Evolutionary conservation across 1,140 invertebrate species (phyloP), one percentile per base, ranked within the genome.

Genomic region (Monochamus saltuarius): DNA sequence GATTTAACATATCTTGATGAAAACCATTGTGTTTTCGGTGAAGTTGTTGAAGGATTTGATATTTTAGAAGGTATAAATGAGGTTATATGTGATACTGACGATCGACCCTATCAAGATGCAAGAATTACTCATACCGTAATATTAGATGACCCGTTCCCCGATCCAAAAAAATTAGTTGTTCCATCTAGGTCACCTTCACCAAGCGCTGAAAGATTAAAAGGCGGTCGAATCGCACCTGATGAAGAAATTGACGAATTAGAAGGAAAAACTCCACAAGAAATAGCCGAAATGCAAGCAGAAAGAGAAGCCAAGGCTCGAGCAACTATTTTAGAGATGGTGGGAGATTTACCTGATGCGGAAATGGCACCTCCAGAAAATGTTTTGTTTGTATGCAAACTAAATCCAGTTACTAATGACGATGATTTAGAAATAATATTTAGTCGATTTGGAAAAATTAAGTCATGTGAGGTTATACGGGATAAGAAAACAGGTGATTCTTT

Each of bases 361-460:
- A 91, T 98, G 73, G 94, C 93, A 16, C 98, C 98, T 0, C 96
- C 97, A 7, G 98, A 99, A 81, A 99, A 99, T 83, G 95, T 99
- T 9, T 79, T 99, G 0, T 99, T 99, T 81, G 94, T 99, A 7
- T 99, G 98, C 79, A 99, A 99, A 82, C 80, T 99, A n/a, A 99
- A 99, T 83, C 96, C 97, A 22, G 95, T 99, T 0, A 99, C 98
- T 3, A 95, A 87, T 36, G 96, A 98, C 76, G 96, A 99, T 67
- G 96, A 99, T 79, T 81, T 99, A 46, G 94, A 98, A 82, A 95
- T 99, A 19, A 99, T 99, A 64, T 99, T 99, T 72, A 94, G 93
- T 70, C 82, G 96, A 68, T 99, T 99, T 84, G 97, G 97, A 11
- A 88, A 88, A 80, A 95, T 99, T 60, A 84, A 89, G 50, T 89